A percentile compares a stretch with the other conserved stretches of the same genome.
phyloP scores from a whole-genome alignment of 1,140 invertebrate genomes.

The Drosophila triauraria region DNA sequence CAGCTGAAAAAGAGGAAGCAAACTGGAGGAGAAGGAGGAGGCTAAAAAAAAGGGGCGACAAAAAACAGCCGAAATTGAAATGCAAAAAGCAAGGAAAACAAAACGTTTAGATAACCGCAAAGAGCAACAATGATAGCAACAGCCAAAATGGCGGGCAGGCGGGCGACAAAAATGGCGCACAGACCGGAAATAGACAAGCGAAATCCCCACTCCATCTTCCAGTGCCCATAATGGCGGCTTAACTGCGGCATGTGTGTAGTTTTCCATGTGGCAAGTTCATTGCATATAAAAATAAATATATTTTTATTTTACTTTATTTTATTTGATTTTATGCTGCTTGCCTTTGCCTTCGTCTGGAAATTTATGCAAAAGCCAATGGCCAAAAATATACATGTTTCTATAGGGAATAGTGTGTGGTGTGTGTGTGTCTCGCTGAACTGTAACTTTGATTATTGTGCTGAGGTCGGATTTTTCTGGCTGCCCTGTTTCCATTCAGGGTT shows the following conservation, averaged over 20 bases:
- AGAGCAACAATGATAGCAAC: slow-evolving; percentile 48
- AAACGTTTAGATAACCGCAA: slow-evolving; percentile 77
- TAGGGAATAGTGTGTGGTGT: slow-evolving; percentile 2
- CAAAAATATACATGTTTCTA: slow-evolving; percentile 19
- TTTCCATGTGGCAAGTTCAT: slow-evolving; percentile 58
- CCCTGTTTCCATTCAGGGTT: slow-evolving; percentile 43
- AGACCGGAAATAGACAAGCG: slow-evolving; percentile 73
- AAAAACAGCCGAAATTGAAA: slow-evolving; percentile 65
- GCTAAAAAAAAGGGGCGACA: slow-evolving; percentile 4
- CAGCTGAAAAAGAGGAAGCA: slow-evolving; percentile 39
- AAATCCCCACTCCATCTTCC: slow-evolving; percentile 13
- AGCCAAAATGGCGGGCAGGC: slow-evolving; percentile 19
- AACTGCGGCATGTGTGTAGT: slow-evolving; percentile 61
- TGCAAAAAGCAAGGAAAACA: slow-evolving; percentile 69
- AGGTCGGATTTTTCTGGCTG: slow-evolving; percentile 39
- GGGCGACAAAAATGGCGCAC: slow-evolving; percentile 58
- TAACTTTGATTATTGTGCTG: slow-evolving; percentile 62
- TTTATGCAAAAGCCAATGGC: slow-evolving; percentile 69
- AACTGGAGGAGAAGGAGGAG: neutral
- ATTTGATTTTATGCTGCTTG: slow-evolving; percentile 53
- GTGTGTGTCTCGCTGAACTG: slow-evolving; percentile 29
- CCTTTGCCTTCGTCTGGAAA: slow-evolving; percentile 20
- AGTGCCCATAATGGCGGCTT: slow-evolving; percentile 55
- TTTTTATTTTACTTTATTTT: slow-evolving; percentile 55
- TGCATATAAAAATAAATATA: slow-evolving; percentile 74